A percentile compares a stretch with the other conserved stretches of the same genome.
These are phyloP conservation scores for Geodia barretti DNA, from an alignment of 37 sponge, comb jelly and placozoan species.

Conservation along the genomic window DNA sequence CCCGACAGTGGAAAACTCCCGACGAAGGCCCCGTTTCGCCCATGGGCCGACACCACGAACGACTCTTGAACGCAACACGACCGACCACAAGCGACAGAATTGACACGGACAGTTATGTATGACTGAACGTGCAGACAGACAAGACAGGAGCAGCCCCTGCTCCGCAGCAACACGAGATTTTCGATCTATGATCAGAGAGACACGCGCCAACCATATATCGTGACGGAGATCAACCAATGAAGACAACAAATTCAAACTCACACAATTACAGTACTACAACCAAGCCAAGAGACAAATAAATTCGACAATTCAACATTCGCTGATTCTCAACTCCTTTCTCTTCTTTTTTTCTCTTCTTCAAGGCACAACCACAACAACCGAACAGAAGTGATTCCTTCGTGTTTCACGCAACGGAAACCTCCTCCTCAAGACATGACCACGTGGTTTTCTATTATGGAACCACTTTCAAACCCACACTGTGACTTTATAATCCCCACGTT, in stretches of 20 bases:
- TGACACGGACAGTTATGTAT: constrained; percentile 1
- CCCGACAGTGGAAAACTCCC: constrained; percentile 22
- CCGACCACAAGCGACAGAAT: constrained; percentile 1
- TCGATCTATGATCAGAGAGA: background rate
- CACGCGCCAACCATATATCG: background rate
- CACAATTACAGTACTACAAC: constrained; percentile 22
- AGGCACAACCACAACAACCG: background rate
- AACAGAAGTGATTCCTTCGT: too few relatives aligned
- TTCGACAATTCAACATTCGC: background rate
- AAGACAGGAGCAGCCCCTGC: constrained; percentile 1
- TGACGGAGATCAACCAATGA: background rate
- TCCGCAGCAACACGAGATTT: background rate
- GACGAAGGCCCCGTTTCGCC: constrained; percentile 77
- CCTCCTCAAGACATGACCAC: background rate
- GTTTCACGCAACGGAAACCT: background rate
- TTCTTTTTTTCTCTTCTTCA: constrained; percentile 3
- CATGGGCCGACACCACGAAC: constrained; percentile 61
- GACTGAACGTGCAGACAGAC: background rate
- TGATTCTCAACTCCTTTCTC: constrained; percentile 22
- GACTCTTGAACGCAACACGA: constrained; percentile 23
- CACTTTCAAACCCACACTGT: background rate
- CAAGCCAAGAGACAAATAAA: constrained; percentile 17
- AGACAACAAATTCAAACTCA: constrained; percentile 11
- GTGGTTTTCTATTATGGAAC: background rate
- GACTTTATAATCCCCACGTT: background rate